These are phyloP conservation scores for Balaenoptera acutorostrata DNA, from an alignment of 2,113 vertebrate genomes.

Conservation along the genomic window DNA sequence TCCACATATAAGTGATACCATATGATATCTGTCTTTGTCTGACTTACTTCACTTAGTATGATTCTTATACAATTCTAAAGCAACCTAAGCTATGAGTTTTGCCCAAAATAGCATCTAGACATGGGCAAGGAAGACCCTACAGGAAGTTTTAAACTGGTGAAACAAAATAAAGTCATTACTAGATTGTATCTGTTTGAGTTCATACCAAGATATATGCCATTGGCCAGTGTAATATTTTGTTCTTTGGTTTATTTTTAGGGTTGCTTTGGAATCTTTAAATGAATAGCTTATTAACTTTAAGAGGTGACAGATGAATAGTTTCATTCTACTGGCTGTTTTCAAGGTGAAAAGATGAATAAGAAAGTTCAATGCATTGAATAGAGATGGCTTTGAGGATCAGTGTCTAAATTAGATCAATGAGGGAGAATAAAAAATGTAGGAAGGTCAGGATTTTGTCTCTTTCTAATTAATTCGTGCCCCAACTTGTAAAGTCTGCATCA, in stretches of 20 bases:
- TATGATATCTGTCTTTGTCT: neutral
- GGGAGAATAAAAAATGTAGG: neutral
- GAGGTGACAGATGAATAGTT: neutral
- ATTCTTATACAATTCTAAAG: neutral
- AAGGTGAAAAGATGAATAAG: neutral
- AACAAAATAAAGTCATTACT: neutral
- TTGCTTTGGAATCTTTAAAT: neutral
- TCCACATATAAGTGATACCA: neutral
- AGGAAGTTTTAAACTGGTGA: neutral
- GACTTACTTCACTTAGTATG: neutral
- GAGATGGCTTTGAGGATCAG: neutral
- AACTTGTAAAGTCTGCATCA: neutral
- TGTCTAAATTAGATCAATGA: neutral
- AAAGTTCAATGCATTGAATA: neutral
- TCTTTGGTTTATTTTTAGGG: conserved; percentile 5
- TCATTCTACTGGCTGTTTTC: neutral
- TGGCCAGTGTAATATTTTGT: neutral
- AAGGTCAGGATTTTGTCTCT: neutral
- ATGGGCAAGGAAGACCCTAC: neutral
- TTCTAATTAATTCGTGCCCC: neutral
- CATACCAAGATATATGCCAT: neutral
- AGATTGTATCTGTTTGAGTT: neutral
- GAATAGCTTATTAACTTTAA: conserved; percentile 1
- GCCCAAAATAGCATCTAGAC: neutral
- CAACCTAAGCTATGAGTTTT: neutral